A percentile compares a stretch with the other conserved stretches of the same genome.
Conservation (phyloP, 2,113 vertebrate genomes). For the Archocentrus centrarchus region DNA sequence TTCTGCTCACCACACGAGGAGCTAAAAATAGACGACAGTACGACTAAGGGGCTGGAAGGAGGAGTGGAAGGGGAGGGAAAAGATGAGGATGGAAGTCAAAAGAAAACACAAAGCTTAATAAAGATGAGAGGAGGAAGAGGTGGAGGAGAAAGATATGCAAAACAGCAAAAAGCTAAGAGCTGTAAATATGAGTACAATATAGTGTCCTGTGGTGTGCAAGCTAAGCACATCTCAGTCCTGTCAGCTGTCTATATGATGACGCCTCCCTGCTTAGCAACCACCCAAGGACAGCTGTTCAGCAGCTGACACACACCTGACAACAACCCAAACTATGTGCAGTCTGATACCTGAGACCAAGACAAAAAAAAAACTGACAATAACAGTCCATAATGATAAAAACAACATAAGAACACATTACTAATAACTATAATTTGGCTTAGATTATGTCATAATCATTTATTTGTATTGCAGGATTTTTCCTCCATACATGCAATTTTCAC, state of each 20-base stretch:
- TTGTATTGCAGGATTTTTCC: background rate
- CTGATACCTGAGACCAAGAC: background rate
- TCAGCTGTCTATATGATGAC: slow-evolving; percentile 18
- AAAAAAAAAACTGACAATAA: background rate
- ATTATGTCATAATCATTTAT: background rate
- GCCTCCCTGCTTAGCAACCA: slow-evolving; percentile 4
- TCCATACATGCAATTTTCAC: background rate
- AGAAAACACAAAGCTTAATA: slow-evolving; percentile 21
- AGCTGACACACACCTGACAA: slow-evolving; percentile 27
- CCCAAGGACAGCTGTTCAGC: slow-evolving; percentile 5
- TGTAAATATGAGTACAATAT: slow-evolving; percentile 4
- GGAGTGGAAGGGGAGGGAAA: slow-evolving; percentile 36
- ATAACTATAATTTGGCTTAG: background rate
- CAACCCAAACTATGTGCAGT: background rate
- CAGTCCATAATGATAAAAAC: background rate
- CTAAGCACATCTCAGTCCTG: slow-evolving; percentile 12
- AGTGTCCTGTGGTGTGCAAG: slow-evolving; percentile 1
- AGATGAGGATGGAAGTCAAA: slow-evolving; percentile 38
- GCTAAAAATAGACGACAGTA: slow-evolving; percentile 78
- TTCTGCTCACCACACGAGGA: slow-evolving; percentile 71
- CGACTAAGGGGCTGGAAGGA: slow-evolving; percentile 51
- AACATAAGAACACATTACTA: background rate
- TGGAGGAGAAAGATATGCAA: slow-evolving; percentile 7
- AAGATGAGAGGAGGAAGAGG: slow-evolving; percentile 15
- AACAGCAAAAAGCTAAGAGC: background rate